Conservation (phyloP, 1,140 invertebrate genomes). For the Goniozus legneri region DNA sequence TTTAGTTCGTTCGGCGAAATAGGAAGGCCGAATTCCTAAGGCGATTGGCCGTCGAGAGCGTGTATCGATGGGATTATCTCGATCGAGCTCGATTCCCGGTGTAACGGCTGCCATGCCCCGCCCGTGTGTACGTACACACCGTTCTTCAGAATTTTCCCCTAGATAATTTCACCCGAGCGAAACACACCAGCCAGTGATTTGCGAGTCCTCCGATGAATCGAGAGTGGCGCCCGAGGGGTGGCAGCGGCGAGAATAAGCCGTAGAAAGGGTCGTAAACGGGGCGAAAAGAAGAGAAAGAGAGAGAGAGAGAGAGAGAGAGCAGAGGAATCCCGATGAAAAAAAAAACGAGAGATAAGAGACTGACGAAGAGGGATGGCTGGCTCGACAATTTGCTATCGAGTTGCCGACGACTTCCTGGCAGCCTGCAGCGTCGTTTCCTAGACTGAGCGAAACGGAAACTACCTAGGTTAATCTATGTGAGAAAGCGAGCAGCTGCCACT, state of each 20-base stretch:
- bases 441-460: slow-evolving; percentile 28
- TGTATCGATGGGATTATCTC: slow-evolving; percentile 20
- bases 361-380: no score
- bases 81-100: slow-evolving; percentile 5
- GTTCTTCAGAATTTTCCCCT: slow-evolving; percentile 24
- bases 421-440: slow-evolving; percentile 25
- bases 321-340: no score
- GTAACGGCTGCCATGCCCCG: slow-evolving; percentile 10
- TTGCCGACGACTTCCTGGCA: slow-evolving; percentile 34
- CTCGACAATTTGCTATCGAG: slow-evolving; percentile 36
- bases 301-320: slow-evolving; percentile 4
- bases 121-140: slow-evolving; percentile 7
- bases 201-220: slow-evolving; percentile 29
- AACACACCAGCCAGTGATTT: slow-evolving; percentile 30
- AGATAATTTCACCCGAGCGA: slow-evolving; percentile 32
- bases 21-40: slow-evolving; percentile 11
- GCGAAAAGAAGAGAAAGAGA: slow-evolving; percentile 1
- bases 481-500: slow-evolving; percentile 13
- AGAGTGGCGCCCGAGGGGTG: no score
- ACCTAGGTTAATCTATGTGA: slow-evolving; percentile 43
- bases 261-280: slow-evolving; percentile 9
- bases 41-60: slow-evolving; percentile 12
- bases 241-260: slow-evolving; percentile 20
- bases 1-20: not conserved
- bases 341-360: not conserved